Evolutionary conservation across 1,140 invertebrate species (phyloP).

Genomic region (Brachionus calyciflorus): DNA sequence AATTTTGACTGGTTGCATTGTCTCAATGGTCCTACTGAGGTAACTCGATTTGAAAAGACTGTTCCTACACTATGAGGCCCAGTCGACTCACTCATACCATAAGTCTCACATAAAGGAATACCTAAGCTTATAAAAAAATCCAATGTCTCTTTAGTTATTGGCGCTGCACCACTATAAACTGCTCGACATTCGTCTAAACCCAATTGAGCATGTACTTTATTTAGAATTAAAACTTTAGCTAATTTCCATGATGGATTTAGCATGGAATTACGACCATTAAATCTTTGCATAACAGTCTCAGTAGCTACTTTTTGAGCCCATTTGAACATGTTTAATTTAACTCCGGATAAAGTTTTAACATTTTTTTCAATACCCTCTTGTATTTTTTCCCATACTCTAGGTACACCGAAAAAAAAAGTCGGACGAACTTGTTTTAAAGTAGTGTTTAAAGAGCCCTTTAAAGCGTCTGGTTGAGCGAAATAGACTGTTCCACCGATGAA

Average conservation of each 20-base stretch:
- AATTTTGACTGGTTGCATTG: conserved; percentile 55
- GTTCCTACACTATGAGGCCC: conserved; percentile 69
- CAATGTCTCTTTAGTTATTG: conserved; percentile 74
- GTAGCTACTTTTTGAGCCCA: conserved; percentile 18
- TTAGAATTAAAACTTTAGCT: conserved; percentile 72
- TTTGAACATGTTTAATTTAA: conserved; percentile 30
- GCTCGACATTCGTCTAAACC: conserved; percentile 71
- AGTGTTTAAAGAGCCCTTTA: conserved; percentile 63
- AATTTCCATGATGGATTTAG: conserved; percentile 63
- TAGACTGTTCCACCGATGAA: conserved; percentile 66
- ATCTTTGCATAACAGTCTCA: neutral
- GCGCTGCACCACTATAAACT: conserved; percentile 75
- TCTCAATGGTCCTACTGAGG: conserved; percentile 65
- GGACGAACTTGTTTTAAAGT: conserved; percentile 73
- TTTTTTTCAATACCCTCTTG: conserved; percentile 74
- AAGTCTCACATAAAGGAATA: conserved; percentile 68
- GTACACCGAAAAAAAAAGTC: conserved; percentile 79
- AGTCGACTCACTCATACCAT: conserved; percentile 74
- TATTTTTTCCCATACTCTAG: conserved; percentile 88
- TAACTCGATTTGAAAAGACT: conserved; percentile 63
- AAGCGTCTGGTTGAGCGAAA: conserved; percentile 80
- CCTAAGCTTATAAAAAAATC: conserved; percentile 81
- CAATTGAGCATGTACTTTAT: conserved; percentile 70
- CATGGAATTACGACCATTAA: neutral
- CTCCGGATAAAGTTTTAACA: neutral